Evolutionary conservation across 1,140 invertebrate genomes (phyloP).

Genomic region (Procambarus clarkii): DNA sequence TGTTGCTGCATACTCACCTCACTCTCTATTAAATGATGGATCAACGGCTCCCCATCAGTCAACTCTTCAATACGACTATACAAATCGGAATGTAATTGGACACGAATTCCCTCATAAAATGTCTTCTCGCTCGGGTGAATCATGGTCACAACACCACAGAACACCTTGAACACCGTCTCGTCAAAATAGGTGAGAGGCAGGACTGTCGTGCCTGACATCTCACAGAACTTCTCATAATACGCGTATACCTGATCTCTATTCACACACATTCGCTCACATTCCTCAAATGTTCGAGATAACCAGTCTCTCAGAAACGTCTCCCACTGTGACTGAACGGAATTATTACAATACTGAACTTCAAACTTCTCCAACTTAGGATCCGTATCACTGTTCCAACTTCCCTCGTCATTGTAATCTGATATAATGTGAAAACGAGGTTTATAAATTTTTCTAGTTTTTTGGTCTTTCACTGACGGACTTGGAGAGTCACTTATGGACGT

Average conservation of each 20-base stretch:
- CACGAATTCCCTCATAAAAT: conserved; percentile 65
- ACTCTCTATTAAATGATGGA: neutral
- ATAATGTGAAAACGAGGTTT: conserved; percentile 71
- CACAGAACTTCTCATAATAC: conserved; percentile 59
- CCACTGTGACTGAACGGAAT: conserved; percentile 24
- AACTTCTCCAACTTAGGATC: conserved; percentile 47
- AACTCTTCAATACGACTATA: conserved; percentile 64
- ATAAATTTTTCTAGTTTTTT: conserved; percentile 65
- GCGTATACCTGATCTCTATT: conserved; percentile 68
- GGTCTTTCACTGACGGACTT: conserved; percentile 60
- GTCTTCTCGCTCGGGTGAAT: conserved; percentile 55
- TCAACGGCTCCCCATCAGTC: conserved; percentile 15
- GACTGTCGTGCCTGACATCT: neutral
- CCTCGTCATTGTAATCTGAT: conserved; percentile 56
- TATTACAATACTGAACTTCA: conserved; percentile 40
- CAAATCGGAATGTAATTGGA: conserved; percentile 47
- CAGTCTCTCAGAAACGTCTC: conserved; percentile 38
- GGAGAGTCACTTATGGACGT: conserved; percentile 56
- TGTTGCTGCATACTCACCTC: conserved; percentile 22
- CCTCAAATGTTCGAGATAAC: conserved; percentile 39
- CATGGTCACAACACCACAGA: conserved; percentile 51
- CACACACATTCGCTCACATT: conserved; percentile 54
- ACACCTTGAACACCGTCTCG: conserved; percentile 59
- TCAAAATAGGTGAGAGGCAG: conserved; percentile 59
- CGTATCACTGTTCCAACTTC: conserved; percentile 42